Conservation (phyloP, 2,797 vertebrate species). For the Microcaecilia unicolor region DNA sequence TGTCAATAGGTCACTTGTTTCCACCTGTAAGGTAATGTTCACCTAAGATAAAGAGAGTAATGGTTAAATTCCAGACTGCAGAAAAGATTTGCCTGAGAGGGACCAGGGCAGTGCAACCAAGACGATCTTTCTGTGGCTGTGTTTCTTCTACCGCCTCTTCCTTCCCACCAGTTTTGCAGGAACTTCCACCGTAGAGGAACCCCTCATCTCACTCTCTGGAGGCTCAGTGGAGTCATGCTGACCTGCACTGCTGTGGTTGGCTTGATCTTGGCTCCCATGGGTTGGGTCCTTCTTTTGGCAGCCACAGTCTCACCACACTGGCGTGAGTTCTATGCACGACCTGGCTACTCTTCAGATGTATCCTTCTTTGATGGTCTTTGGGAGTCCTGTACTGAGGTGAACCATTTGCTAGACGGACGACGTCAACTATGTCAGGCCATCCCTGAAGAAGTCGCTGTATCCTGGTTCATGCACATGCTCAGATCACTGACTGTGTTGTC, state of each 20-base stretch:
- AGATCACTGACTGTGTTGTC: background rate
- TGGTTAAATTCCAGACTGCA: too few species aligned
- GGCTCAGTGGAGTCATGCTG: background rate
- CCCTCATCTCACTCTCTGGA: too few species aligned
- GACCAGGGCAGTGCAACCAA: too few species aligned
- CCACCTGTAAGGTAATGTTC: background rate
- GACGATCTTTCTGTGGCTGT: too few species aligned
- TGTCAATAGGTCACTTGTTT: too few species aligned
- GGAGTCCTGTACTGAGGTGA: constrained; percentile 1
- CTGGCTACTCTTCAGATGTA: background rate
- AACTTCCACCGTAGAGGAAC: background rate
- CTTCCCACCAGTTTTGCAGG: background rate
- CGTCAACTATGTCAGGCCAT: background rate
- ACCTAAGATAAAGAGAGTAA: background rate
- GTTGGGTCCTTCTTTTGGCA: constrained; percentile 2
- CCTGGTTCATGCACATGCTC: background rate
- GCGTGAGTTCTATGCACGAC: background rate
- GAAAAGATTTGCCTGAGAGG: too few species aligned
- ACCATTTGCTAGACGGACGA: background rate
- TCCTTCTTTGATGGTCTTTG: constrained; percentile 3
- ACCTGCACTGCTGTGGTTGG: background rate
- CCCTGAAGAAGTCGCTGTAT: background rate
- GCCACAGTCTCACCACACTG: background rate
- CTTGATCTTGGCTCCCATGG: background rate
- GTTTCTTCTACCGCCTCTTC: background rate